Evolutionary conservation across 2,113 vertebrate species (phyloP).

Genomic region (Brevimyrus niger): DNA sequence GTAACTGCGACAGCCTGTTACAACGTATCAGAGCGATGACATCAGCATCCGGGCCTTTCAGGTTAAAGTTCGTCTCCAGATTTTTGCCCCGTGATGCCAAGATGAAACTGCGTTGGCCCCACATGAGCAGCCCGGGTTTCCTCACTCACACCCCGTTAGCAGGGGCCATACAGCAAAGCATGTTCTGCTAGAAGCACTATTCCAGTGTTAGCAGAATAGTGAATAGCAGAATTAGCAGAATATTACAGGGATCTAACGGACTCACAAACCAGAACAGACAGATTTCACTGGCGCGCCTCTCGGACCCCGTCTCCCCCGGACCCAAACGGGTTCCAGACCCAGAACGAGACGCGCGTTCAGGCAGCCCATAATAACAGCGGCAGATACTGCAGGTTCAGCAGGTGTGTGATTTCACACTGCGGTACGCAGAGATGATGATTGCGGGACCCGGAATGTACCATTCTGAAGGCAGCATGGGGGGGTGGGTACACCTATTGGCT

Average conservation of each 20-base stretch:
- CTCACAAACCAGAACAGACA: not conserved
- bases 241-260: not conserved
- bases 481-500: not conserved
- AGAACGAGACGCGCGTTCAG: not conserved
- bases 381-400: not conserved
- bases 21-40: not conserved
- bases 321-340: not conserved
- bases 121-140: not conserved
- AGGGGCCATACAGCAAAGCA: not conserved
- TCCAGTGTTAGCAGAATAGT: too few relatives aligned
- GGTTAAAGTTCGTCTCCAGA: not conserved
- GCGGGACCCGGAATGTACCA: not conserved
- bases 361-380: not conserved
- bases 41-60: not conserved
- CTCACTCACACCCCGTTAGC: not conserved
- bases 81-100: not conserved
- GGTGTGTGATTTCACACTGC: not conserved
- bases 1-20: not conserved
- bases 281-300: not conserved
- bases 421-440: not conserved
- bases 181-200: too few relatives aligned
- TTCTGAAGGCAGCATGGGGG: not conserved
- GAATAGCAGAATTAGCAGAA: not conserved
- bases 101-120: not conserved
- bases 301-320: not conserved